Percentiles rank a stretch among this genome's conserved stretches.
These are phyloP conservation scores for Erynnis tages DNA, from an alignment of 2,888 invertebrate genomes.

Conservation along the genomic window DNA sequence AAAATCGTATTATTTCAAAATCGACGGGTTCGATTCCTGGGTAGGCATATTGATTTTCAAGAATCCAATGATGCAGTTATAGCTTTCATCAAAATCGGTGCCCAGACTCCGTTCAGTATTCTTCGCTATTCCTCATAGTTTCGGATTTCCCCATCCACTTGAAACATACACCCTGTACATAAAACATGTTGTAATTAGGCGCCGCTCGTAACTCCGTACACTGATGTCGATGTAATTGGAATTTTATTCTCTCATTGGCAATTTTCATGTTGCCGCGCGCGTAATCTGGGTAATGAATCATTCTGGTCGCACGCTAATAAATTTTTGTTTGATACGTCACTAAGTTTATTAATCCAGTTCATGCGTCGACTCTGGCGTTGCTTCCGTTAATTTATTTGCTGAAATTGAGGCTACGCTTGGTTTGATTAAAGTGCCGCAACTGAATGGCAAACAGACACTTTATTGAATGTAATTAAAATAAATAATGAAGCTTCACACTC, in stretches of 20 bases:
- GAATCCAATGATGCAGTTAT: no score
- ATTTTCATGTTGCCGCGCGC: slow-evolving; percentile 31
- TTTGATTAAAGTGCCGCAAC: slow-evolving; percentile 13
- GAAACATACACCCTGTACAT: no score
- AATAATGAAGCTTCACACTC: no score
- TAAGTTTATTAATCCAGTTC: slow-evolving; percentile 24
- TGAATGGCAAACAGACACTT: slow-evolving; percentile 2
- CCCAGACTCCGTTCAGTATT: no score
- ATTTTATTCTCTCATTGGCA: slow-evolving; percentile 34
- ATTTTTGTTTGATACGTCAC: slow-evolving; percentile 23
- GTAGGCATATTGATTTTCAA: no score
- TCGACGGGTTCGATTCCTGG: no score
- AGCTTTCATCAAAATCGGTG: no score
- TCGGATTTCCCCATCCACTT: no score
- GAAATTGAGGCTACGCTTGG: slow-evolving; percentile 12
- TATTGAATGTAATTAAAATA: background rate
- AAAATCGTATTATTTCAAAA: no score
- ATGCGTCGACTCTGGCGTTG: slow-evolving; percentile 9
- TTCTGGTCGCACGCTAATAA: slow-evolving; percentile 18
- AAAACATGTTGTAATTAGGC: slow-evolving; percentile 36
- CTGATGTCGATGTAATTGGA: slow-evolving; percentile 34
- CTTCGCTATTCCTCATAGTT: no score
- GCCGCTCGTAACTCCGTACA: slow-evolving; percentile 25
- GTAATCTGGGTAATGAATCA: slow-evolving; percentile 32
- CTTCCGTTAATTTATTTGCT: slow-evolving; percentile 12